phyloP scores from a whole-genome alignment of 2,888 invertebrate species.

The Chaetoderma sp. region DNA sequence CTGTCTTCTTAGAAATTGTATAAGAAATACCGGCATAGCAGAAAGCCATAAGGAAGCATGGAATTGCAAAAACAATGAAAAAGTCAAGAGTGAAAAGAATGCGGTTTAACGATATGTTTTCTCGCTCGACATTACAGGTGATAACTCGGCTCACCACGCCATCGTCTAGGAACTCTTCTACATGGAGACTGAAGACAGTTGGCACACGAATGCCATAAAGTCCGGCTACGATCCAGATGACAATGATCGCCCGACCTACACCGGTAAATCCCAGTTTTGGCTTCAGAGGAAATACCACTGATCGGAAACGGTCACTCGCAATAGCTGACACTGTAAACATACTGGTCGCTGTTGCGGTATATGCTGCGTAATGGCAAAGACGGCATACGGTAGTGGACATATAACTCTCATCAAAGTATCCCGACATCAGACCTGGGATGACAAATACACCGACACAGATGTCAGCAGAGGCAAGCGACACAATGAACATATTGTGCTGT shows the following conservation, averaged over 20 bases:
- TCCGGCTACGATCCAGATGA: neutral
- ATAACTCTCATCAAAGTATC: neutral
- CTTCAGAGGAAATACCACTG: neutral
- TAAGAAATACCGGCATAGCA: neutral
- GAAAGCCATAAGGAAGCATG: neutral
- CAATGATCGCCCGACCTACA: neutral
- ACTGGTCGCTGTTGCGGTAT: neutral
- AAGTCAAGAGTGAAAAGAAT: neutral
- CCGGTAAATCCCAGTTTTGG: neutral
- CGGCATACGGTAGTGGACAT: neutral
- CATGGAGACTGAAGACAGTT: neutral
- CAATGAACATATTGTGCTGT: neutral
- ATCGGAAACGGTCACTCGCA: neutral
- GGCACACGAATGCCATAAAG: neutral
- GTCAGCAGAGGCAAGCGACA: neutral
- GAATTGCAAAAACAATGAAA: neutral
- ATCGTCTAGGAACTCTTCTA: neutral
- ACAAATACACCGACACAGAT: conserved; percentile 2
- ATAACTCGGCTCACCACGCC: neutral
- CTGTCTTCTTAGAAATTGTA: neutral
- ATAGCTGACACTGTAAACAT: neutral
- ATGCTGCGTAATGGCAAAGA: neutral
- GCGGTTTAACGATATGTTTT: neutral
- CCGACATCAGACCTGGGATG: neutral
- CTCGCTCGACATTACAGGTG: neutral